These are phyloP conservation scores for Cynocephalus volans DNA, from an alignment of 2,113 vertebrate genomes.

Conservation along the genomic window DNA sequence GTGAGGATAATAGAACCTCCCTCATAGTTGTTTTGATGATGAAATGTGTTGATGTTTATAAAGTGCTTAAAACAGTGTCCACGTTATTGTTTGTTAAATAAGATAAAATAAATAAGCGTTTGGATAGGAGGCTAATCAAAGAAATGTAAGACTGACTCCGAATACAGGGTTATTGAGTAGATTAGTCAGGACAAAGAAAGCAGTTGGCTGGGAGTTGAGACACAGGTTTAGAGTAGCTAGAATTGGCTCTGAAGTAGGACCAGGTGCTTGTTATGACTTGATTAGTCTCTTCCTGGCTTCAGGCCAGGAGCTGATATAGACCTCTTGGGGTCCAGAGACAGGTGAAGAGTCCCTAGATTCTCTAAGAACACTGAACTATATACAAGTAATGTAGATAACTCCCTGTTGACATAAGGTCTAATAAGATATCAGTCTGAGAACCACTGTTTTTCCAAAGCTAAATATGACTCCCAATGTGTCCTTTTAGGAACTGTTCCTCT, in stretches of 20 bases:
- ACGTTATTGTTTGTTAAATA: conserved; percentile 18
- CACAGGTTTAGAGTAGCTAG: not conserved
- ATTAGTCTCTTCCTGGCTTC: conserved; percentile 12
- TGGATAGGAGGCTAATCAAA: conserved; percentile 49
- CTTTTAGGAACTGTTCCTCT: conserved; percentile 59
- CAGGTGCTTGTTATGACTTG: not conserved
- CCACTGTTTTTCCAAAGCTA: conserved; percentile 54
- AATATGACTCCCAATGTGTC: conserved; percentile 17
- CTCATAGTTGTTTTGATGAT: conserved; percentile 30
- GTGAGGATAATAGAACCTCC: conserved; percentile 44
- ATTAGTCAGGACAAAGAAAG: not conserved
- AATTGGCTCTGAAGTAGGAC: not conserved
- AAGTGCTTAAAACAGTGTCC: conserved; percentile 16
- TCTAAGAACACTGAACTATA: conserved; percentile 31
- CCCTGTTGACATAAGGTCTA: not conserved
- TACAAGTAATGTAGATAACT: conserved; percentile 29
- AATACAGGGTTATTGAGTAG: conserved; percentile 14
- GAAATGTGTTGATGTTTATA: conserved; percentile 47
- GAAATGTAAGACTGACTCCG: not conserved
- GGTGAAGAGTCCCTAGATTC: conserved; percentile 41
- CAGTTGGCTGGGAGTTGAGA: not conserved
- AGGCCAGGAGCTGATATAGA: not conserved
- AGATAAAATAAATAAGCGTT: conserved; percentile 16
- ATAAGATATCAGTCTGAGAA: conserved; percentile 30
- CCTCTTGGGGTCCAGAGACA: not conserved